Conservation (phyloP, 2,797 vertebrate genomes). For the Chelidonichthys spinosus region DNA sequence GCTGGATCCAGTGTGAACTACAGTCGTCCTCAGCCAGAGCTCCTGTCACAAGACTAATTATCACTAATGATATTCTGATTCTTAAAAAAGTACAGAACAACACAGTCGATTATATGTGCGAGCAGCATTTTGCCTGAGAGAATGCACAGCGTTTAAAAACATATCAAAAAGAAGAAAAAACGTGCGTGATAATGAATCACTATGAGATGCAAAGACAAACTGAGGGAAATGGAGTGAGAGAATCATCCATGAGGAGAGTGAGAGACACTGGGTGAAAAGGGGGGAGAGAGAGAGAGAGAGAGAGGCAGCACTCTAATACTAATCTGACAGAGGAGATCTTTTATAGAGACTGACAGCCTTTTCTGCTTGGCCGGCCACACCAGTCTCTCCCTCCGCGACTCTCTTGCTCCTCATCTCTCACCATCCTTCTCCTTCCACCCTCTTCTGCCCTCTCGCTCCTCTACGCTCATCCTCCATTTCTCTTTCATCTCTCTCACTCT, state of each 20-base stretch:
- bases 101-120: conserved; percentile 35
- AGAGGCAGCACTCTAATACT: conserved; percentile 74
- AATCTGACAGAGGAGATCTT: conserved; percentile 82
- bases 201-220: conserved; percentile 47
- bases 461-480: conserved; percentile 67
- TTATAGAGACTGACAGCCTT: conserved; percentile 82
- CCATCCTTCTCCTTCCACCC: conserved; percentile 58
- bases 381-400: conserved; percentile 69
- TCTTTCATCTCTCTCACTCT: conserved; percentile 60
- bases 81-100: conserved; percentile 49
- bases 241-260: conserved; percentile 54
- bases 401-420: conserved; percentile 70
- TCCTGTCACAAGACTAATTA: conserved; percentile 59
- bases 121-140: conserved; percentile 9
- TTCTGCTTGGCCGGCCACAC: conserved; percentile 80
- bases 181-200: conserved; percentile 47
- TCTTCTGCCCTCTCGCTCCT: conserved; percentile 52
- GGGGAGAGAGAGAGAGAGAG: conserved; percentile 43
- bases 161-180: conserved; percentile 26
- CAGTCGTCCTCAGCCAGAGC: conserved; percentile 42
- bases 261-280: conserved; percentile 54
- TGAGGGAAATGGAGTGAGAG: conserved; percentile 69
- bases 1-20: conserved; percentile 20
- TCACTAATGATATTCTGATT: conserved; percentile 54
- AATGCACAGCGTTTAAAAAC: conserved; percentile 35